phyloP scores from a whole-genome alignment of 2,888 invertebrate genomes.

The Elgonia sp. region DNA sequence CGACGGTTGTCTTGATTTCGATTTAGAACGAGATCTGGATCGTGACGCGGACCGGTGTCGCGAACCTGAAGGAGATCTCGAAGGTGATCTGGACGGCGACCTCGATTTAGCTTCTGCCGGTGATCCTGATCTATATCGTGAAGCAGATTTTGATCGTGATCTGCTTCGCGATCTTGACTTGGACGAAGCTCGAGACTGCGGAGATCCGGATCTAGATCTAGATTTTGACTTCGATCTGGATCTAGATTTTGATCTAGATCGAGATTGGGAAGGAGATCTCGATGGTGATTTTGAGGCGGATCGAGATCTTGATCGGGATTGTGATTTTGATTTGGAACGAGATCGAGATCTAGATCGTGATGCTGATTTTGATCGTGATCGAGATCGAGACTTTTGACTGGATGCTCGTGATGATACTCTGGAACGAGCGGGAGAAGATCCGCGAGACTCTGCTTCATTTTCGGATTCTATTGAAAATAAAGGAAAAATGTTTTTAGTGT shows the following conservation, averaged over 20 bases:
- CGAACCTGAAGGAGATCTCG: constrained; percentile 83
- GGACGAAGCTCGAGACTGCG: constrained; percentile 79
- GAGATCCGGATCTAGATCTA: constrained; percentile 80
- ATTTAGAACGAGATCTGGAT: constrained; percentile 79
- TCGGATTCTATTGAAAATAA: constrained; percentile 82
- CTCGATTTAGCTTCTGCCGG: constrained; percentile 82
- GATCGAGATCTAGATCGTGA: constrained; percentile 83
- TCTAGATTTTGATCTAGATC: constrained; percentile 74
- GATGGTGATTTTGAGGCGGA: constrained; percentile 82
- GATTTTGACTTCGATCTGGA: too few species aligned
- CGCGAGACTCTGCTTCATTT: constrained; percentile 86
- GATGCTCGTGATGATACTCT: constrained; percentile 83
- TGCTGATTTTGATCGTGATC: constrained; percentile 76
- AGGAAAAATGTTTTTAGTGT: too few species aligned
- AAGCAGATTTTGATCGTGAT: constrained; percentile 80
- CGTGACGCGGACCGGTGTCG: constrained; percentile 80
- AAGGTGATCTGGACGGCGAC: constrained; percentile 81
- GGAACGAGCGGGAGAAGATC: constrained; percentile 85
- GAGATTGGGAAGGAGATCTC: constrained; percentile 82
- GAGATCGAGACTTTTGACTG: constrained; percentile 80
- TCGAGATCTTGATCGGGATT: constrained; percentile 82
- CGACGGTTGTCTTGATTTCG: constrained; percentile 79
- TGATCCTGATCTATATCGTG: constrained; percentile 83
- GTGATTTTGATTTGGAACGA: constrained; percentile 81
- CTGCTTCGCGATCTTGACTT: constrained; percentile 81